Evolutionary conservation across 2,797 vertebrate species (phyloP), one percentile per base, ranked within the genome.

Genomic region (Pitangus sulphuratus): DNA sequence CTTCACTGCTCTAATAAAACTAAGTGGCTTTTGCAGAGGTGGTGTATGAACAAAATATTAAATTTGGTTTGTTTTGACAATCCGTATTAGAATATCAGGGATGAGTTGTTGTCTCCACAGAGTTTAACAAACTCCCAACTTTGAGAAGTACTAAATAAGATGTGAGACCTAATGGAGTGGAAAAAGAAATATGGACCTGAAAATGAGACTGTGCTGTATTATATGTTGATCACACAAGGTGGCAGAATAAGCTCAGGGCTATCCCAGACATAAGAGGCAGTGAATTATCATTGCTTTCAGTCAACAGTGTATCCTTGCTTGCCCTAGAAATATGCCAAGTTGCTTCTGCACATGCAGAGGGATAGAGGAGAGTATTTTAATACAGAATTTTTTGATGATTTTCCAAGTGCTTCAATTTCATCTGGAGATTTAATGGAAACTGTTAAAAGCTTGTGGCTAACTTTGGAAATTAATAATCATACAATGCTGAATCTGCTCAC

Each of bases 161-260:
- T 19, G 8, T 0, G 1, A 87, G 45, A 79, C 12, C 22, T 79
- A 47, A 35, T 40, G 53, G 26, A 58, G 18, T 31, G 61, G 54
- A 74, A 53, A 57, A 87, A 84, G 80, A 93, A 96, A 91, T 58
- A 72, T 6, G 18, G 65, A 74, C 64, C 80, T 70, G 90, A 88
- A 93, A 71, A 84, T 75, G 78, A 94, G 83, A 60, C 61, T 82
- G 18, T 91, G 82, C 92, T 98, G 98, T 98, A 98, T 96, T 98
- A 79, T 98, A 61, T 89, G 87, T 91, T 88, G 72, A 87, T 96
- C 96, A 97, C 98, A 98, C 98, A 98, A 98, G 98, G 97, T 98
- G 98, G 98, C 98, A 98, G 98, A 97, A 97, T 93, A 93, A 97
- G 97, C 97, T 97, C 86, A 96, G 91, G 76, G 60, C 35, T 95